Evolutionary conservation across 2,113 vertebrate species (phyloP), one percentile per base, ranked within the genome.

Genomic region (Silurus glanis): DNA sequence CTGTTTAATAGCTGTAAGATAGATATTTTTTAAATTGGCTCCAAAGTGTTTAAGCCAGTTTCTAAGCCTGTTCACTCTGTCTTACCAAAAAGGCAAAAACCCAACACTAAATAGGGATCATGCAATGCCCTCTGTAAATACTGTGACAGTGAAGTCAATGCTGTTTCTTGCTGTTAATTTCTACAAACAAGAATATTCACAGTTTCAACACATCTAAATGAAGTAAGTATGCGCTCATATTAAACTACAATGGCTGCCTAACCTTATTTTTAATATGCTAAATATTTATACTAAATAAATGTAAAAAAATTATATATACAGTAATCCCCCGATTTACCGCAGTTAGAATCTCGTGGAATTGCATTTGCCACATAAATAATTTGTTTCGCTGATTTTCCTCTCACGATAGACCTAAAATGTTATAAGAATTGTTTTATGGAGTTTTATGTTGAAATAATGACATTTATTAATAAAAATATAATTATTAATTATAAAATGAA

Each of bases 1-100:
- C 64, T 79, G 84, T 84, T 81, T 93, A 88, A 93, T 92, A 91
- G 91, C 91, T 94, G 92, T 93, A 91, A 91, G 90, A 90, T 88
- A 47, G 78, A 89, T 90, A 90, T 87, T 91, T 91, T 37, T 91
- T 88, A 90, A 83, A 90, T 85, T 61, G 37, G 84, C 89, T 92
- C 72, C 85, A 86, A 85, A 90, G 87, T 85, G 71, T 86, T 25
- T 83, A 74, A 82, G 75, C 81, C 84, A 56, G 55, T 37, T 78
- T 56, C 17, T 66, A 80, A 83, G 25, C 25, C 84, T 71, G 58
- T 82, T 72, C 51, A 79, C 55, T 25, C 74, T 66, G 51, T 78
- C 62, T 67, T 93, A 92, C 93, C n/a, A 25, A 67, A 80, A 80
- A 64, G 84, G 76, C 53, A 9, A 80, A 45, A 86, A 79, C 12